Base-by-base conservation (phyloP, 2,888 invertebrate species). In the Ceratothoa steindachneri region DNA sequence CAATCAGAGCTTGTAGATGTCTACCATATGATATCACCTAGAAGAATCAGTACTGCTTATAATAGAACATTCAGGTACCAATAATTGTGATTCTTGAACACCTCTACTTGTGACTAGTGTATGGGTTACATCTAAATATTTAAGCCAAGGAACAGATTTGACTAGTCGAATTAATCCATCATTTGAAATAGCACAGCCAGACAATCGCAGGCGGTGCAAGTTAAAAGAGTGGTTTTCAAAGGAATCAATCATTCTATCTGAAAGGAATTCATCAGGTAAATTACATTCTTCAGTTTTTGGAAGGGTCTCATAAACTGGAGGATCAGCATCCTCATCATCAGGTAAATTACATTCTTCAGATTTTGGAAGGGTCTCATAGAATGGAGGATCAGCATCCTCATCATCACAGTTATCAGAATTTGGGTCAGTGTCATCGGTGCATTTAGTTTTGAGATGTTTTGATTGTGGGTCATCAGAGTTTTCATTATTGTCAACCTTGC, bases 121-220 rank as follows among this genome's bases (percentile, higher is more conserved):
- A 41, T 74, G 65, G 30, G 73, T 73, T 9, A 79, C 65, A 67
- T 79, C 75, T 4, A 79, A 53, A 27, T 68, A 52, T 24, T 51
- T 67, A n/a, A 79, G 31, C 0, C 71, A 72, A 19, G 74, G 79
- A 24, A 74, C 66, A 15, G 67, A 9, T 9, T 67, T 65, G 28
- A 79, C 30, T 9, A 79, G 71, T 15, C 74, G 66, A 27, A 73
- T 41, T 51, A 79, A 31, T 30, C 79, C 76, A 41, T 41, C 31
- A 71, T 79, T 71, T 31, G 79, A 30, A n/a, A 79, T 76, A 27
- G 79, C 71, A 72, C 79, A 79, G 24, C 79, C 79, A 29, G 79
- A 51, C 9, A 79, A 30, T 27, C 73, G 69, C 24, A 79, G 30
- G 19, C 73, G 71, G 28, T 71, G 66, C 7, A 76, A 72, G 12